Evolutionary conservation across 2,113 vertebrate genomes (phyloP), one percentile per base, ranked within the genome.

Genomic region (Podocnemis expansa): DNA sequence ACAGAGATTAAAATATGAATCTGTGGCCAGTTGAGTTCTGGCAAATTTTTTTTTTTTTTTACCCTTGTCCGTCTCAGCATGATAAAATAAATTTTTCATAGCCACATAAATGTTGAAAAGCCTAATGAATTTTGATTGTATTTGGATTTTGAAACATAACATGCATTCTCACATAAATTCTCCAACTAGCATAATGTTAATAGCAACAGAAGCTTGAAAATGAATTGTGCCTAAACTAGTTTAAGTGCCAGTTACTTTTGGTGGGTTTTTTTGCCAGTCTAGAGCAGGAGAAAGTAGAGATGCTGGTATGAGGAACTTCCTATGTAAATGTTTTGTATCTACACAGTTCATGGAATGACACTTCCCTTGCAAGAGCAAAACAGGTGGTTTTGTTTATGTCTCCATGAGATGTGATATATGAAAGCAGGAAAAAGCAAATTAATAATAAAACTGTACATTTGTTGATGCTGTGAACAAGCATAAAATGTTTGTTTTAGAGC

Each of bases 401-500:
- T 38, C 85, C 25, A n/a, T 94, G 80, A 49, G 2, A 5, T 87
- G 63, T 84, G 51, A 52, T 52, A 17, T 47, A 47, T 47, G 47
- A 10, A 47, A 47, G 47, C 47, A 47, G n/a, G n/a, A n/a, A n/a
- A n/a, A n/a, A n/a, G n/a, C n/a, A n/a, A n/a, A n/a, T n/a, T n/a
- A 47, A 51, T 58, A 82, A 0, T 0, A 54, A 47, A 88, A n/a
- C 73, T 56, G 17, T 51, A 11, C n/a, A 52, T 82, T 75, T 85
- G 3, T 73, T 63, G 49, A 49, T 49, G 38, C 49, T 82, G 1
- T 83, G 82, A 93, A 80, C 8, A 80, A 94, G 90, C 79, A 22
- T 80, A 14, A 54, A 3, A 90, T 94, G 78, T 95, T 95, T 95
- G 1, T 97, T 97, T 93, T 92, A 99, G 99, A 97, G 99, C 99